These are phyloP conservation scores for Nomada hirtipes DNA, from an alignment of 2,888 invertebrate genomes.

Conservation along the genomic window DNA sequence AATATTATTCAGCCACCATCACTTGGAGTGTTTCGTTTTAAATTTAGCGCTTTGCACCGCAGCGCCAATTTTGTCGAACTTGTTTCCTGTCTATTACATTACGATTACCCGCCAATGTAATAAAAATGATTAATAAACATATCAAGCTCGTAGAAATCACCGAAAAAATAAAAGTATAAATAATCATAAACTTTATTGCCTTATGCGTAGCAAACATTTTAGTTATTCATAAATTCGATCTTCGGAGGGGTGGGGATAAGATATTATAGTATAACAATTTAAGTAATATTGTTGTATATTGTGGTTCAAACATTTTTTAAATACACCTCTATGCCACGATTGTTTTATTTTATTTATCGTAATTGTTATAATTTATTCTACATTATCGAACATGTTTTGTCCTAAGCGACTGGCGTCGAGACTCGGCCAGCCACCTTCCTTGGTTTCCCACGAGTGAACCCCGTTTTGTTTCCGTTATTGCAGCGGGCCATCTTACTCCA, in stretches of 20 bases:
- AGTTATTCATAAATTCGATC: constrained; percentile 3
- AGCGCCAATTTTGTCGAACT: constrained; percentile 19
- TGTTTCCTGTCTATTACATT: background rate
- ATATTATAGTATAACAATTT: background rate
- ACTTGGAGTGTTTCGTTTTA: background rate
- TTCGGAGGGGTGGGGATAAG: background rate
- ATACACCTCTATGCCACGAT: background rate
- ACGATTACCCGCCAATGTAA: constrained; percentile 9
- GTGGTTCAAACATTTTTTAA: background rate
- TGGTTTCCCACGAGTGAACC: constrained; percentile 67
- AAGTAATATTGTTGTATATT: constrained; percentile 8
- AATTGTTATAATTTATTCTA: background rate
- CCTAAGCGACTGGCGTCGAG: constrained; percentile 69
- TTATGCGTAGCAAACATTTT: constrained; percentile 25
- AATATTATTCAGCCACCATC: background rate
- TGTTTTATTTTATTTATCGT: constrained; percentile 7
- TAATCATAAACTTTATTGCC: constrained; percentile 2
- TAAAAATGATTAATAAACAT: constrained; percentile 28
- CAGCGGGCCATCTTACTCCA: constrained; percentile 70
- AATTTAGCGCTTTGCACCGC: constrained; percentile 38
- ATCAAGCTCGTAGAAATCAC: background rate
- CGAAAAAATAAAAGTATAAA: background rate
- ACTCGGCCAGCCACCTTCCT: constrained; percentile 42
- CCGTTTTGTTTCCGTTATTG: constrained; percentile 79
- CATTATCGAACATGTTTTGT: background rate